Conservation (phyloP, 2,797 vertebrate genomes). For the Coluber constrictor region DNA sequence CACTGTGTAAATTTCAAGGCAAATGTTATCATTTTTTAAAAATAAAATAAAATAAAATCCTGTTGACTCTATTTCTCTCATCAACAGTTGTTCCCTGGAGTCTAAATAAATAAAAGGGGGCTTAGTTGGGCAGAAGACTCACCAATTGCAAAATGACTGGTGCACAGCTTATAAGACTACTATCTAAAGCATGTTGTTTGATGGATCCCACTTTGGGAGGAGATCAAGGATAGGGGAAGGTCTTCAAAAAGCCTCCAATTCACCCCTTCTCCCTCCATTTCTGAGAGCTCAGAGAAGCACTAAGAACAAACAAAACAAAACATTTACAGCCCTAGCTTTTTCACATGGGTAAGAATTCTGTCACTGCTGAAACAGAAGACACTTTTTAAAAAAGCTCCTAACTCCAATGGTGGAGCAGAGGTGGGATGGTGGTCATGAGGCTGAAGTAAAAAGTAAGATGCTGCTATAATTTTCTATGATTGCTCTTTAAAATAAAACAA, state of each 20-base stretch:
- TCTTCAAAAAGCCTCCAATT: conserved; percentile 40
- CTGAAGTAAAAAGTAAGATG: neutral
- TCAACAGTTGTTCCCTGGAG: conserved; percentile 28
- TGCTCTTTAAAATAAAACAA: neutral
- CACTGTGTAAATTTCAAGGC: conserved; percentile 10
- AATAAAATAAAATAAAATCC: conserved; percentile 4
- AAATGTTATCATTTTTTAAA: conserved; percentile 16
- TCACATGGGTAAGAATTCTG: conserved; percentile 29
- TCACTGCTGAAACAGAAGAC: conserved; percentile 8
- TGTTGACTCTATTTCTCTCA: conserved; percentile 13
- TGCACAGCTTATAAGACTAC: conserved; percentile 41
- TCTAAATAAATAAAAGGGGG: conserved; percentile 13
- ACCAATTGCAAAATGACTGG: conserved; percentile 3
- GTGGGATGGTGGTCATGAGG: neutral
- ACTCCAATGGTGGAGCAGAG: conserved; percentile 8
- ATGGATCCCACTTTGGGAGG: conserved; percentile 30
- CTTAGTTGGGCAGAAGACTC: conserved; percentile 40
- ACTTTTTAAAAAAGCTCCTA: conserved; percentile 21
- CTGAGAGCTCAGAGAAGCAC: conserved; percentile 36
- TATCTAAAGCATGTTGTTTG: conserved; percentile 21
- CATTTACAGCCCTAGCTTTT: conserved; percentile 30
- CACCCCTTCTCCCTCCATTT: conserved; percentile 35
- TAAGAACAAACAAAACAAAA: conserved; percentile 26
- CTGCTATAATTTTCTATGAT: neutral
- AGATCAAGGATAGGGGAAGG: conserved; percentile 36